Conservation (phyloP, 2,888 invertebrate species). For the Abrostola tripartita region DNA sequence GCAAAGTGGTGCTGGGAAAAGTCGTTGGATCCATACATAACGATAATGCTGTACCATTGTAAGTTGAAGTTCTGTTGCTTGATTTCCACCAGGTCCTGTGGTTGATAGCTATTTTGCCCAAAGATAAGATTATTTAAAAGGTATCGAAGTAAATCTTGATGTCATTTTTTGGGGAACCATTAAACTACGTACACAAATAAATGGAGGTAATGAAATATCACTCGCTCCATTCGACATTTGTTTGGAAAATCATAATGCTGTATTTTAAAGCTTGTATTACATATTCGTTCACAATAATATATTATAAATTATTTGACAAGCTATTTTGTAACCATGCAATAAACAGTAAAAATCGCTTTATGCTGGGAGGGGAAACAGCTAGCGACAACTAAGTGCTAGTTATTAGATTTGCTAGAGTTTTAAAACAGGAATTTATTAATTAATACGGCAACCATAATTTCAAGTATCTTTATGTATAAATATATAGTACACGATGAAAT, state of each 20-base stretch:
- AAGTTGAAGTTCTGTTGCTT: constrained; percentile 72
- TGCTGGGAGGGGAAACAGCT: no score
- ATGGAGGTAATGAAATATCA: background rate
- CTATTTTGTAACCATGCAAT: background rate
- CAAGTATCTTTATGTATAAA: no score
- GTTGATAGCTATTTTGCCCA: background rate
- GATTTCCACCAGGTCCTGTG: no score
- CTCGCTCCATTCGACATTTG: background rate
- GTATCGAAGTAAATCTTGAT: background rate
- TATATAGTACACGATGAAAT: no score
- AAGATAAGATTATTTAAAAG: background rate
- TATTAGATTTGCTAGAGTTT: constrained; percentile 7
- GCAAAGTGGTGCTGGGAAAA: constrained; percentile 92
- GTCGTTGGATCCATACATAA: constrained; percentile 94
- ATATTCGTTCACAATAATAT: background rate
- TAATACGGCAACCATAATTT: no score
- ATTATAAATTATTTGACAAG: background rate
- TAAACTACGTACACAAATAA: background rate
- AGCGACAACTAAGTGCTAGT: background rate
- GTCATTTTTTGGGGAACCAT: background rate
- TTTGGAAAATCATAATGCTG: background rate
- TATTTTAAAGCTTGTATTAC: background rate
- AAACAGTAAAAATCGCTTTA: no score
- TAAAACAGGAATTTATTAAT: constrained; percentile 5
- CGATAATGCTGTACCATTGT: constrained; percentile 94